phyloP scores from a whole-genome alignment of 2,113 vertebrate genomes.

The Ophthalmolycus amberensis region DNA sequence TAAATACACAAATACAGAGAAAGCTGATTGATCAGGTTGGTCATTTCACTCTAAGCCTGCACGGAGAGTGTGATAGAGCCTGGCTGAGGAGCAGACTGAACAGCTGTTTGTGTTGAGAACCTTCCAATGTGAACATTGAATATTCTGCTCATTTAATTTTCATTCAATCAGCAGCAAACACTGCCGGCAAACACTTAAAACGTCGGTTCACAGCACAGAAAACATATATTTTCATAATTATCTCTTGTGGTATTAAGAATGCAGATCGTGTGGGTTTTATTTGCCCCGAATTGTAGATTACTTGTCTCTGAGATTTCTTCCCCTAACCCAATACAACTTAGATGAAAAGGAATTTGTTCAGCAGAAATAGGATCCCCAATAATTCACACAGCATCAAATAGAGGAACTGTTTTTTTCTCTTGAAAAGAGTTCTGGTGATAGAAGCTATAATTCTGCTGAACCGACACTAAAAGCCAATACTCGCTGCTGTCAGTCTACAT shows the following conservation, averaged over 20 bases:
- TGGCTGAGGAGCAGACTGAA: not conserved
- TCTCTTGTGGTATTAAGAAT: not conserved
- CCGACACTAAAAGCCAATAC: not conserved
- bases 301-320: slow-evolving; percentile 3
- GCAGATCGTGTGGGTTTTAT: not conserved
- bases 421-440: not conserved
- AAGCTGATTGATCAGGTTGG: not conserved
- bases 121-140: not conserved
- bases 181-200: not conserved
- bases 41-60: not conserved
- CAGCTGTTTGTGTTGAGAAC: not conserved
- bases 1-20: not conserved
- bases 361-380: not conserved
- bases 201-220: not conserved
- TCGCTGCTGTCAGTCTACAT: not conserved
- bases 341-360: not conserved
- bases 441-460: not conserved
- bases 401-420: no score
- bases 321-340: not conserved
- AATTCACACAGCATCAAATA: not conserved
- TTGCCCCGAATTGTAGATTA: not conserved
- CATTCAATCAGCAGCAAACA: not conserved
- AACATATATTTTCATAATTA: not conserved
- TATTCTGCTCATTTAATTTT: not conserved
- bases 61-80: slow-evolving; percentile 1